A percentile compares a stretch with the other conserved stretches of the same genome.
Conservation (phyloP, 2,888 invertebrate genomes). For the Sylvicola cinctus region DNA sequence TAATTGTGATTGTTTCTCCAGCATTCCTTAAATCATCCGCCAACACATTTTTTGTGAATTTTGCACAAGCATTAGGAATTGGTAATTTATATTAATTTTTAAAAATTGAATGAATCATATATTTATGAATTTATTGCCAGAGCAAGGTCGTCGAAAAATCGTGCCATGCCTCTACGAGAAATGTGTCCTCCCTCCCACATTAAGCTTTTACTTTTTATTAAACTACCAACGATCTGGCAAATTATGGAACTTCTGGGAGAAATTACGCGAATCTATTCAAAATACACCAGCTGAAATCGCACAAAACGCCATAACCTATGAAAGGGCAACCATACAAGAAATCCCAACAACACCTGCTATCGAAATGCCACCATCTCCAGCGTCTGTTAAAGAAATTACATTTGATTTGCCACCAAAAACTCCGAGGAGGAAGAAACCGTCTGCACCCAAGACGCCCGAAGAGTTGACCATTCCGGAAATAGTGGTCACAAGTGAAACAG, state of each 20-base stretch:
- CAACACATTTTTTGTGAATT: slow-evolving; percentile 58
- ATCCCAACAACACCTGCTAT: slow-evolving; percentile 6
- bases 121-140: slow-evolving; percentile 18
- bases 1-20: slow-evolving; percentile 60
- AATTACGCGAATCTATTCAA: slow-evolving; percentile 32
- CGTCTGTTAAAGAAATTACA: too few species aligned
- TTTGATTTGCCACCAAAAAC: too few species aligned
- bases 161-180: slow-evolving; percentile 47
- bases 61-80: slow-evolving; percentile 61
- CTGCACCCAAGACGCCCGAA: too few species aligned
- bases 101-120: slow-evolving; percentile 1
- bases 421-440: too few species aligned
- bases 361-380: not conserved
- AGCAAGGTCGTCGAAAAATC: slow-evolving; percentile 37
- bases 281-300: slow-evolving; percentile 17
- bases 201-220: slow-evolving; percentile 43
- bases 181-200: slow-evolving; percentile 40
- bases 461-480: too few species aligned
- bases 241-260: slow-evolving; percentile 50
- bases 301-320: slow-evolving; percentile 10
- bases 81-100: slow-evolving; percentile 29
- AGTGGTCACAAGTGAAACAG: too few species aligned
- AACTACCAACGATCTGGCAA: slow-evolving; percentile 31
- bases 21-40: slow-evolving; percentile 52
- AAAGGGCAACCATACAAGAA: too few species aligned